Base-by-base conservation (phyloP, 2,797 vertebrate genomes). In the Phrynocephalus forsythii region DNA sequence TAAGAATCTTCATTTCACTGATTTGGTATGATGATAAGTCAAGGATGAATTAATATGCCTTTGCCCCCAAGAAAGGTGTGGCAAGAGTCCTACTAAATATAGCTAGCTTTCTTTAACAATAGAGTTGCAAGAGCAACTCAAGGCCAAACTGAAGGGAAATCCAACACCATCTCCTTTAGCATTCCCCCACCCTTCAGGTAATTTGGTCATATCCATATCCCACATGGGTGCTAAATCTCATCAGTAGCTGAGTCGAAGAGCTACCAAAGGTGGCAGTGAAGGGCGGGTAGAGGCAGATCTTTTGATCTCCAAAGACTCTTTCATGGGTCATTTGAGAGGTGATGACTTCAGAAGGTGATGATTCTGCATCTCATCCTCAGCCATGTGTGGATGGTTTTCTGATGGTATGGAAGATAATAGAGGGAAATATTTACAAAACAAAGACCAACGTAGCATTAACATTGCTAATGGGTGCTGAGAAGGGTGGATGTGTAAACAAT, bases 251-350 rank as follows among this genome's bases (percentile, higher is more conserved):
- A 89, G 89, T 91, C 78, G 28, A 2, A 91, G 90, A 93, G 69
- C 88, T 85, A 93, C 84, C 89, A 87, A 82, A 82, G 83, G 87
- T 87, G 67, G 90, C 60, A 15, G 85, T 63, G 44, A 80, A 18
- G 30, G 72, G 72, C 33, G 72, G 56, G 13, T 16, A 44, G 75
- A 79, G 79, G 73, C 56, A 87, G 79, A 33, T 90, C 90, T 95
- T 98, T 97, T 98, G 97, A 98, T 97, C 96, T 97, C 88, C 38
- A 79, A 85, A 86, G 80, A 85, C 84, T 86, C 92, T 94, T 95
- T 95, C 90, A 94, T 95, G 94, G 94, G 91, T 94, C 95, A 88
- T 96, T 94, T 96, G 94, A 92, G 87, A 96, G 93, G 91, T 86
- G 92, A 94, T 89, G 91, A 89, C 90, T 79, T 89, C 89, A 93